Percentiles rank a stretch among this genome's conserved stretches.
phyloP scores from a whole-genome alignment of 2,113 vertebrate genomes.

The Bombycilla garrulus region DNA sequence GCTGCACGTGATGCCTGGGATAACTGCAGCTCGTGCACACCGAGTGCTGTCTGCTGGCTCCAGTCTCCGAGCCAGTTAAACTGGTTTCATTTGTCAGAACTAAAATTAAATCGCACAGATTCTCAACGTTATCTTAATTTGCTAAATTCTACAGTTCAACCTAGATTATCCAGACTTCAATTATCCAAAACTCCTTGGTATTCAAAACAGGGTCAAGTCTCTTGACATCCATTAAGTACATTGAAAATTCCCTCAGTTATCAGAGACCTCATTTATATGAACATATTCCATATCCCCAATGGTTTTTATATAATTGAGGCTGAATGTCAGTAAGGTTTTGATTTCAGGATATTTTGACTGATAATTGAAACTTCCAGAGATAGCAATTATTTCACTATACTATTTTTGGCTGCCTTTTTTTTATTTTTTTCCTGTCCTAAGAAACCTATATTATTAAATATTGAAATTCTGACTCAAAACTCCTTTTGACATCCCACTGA shows the following conservation, averaged over 20 bases:
- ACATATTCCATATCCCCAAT: slow-evolving; percentile 19
- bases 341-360: slow-evolving; percentile 58
- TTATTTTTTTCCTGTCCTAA: background rate
- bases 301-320: slow-evolving; percentile 53
- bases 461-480: background rate
- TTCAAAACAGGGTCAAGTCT: slow-evolving; percentile 66
- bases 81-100: background rate
- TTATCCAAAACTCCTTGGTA: slow-evolving; percentile 50
- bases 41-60: background rate
- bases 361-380: slow-evolving; percentile 59
- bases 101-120: slow-evolving; percentile 37
- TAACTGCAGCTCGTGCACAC: background rate
- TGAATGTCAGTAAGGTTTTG: slow-evolving; percentile 53
- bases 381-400: slow-evolving; percentile 5
- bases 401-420: background rate
- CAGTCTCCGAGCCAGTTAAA: background rate
- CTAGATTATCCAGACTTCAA: slow-evolving; percentile 61
- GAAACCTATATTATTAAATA: background rate
- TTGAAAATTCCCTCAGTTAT: slow-evolving; percentile 55
- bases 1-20: background rate
- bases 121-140: slow-evolving; percentile 53
- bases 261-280: slow-evolving; percentile 60
- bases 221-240: slow-evolving; percentile 60
- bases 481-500: background rate
- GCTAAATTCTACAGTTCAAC: slow-evolving; percentile 60